A percentile compares a stretch with the other conserved stretches of the same genome.
Conservation (phyloP, 2,797 vertebrate species). For the Diceros bicornis region DNA sequence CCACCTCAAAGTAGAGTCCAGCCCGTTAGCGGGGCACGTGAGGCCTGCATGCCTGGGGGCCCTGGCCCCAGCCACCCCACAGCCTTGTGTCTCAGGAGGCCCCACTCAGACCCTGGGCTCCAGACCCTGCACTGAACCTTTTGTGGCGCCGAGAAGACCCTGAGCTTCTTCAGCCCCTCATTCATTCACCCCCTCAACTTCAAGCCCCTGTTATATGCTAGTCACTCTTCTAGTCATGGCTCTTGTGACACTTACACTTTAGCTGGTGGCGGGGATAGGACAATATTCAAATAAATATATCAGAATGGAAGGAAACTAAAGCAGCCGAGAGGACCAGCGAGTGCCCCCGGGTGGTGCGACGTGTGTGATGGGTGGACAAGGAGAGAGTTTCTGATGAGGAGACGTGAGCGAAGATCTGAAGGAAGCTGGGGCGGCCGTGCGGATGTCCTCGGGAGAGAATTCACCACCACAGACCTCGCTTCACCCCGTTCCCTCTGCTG, state of each 20-base stretch:
- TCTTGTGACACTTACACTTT: neutral
- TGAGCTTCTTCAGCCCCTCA: neutral
- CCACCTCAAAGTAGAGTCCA: neutral
- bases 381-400: neutral
- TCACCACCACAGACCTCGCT: fast-evolving
- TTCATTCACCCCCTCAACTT: neutral
- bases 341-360: fast-evolving
- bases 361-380: neutral
- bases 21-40: neutral
- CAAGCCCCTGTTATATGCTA: neutral
- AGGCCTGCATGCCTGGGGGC: neutral
- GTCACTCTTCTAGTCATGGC: neutral
- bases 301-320: neutral
- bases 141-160: neutral
- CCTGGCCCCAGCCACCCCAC: neutral
- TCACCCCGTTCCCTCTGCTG: neutral
- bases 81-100: neutral
- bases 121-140: neutral
- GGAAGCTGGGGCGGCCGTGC: neutral
- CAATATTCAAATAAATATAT: neutral
- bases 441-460: neutral
- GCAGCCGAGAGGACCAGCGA: neutral
- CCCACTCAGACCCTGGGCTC: fast-evolving
- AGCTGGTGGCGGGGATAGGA: neutral
- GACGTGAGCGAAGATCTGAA: fast-evolving